Percentiles rank a stretch among this genome's conserved stretches.
Evolutionary conservation across 2,113 vertebrate species (phyloP).

Genomic region (Monopterus albus): DNA sequence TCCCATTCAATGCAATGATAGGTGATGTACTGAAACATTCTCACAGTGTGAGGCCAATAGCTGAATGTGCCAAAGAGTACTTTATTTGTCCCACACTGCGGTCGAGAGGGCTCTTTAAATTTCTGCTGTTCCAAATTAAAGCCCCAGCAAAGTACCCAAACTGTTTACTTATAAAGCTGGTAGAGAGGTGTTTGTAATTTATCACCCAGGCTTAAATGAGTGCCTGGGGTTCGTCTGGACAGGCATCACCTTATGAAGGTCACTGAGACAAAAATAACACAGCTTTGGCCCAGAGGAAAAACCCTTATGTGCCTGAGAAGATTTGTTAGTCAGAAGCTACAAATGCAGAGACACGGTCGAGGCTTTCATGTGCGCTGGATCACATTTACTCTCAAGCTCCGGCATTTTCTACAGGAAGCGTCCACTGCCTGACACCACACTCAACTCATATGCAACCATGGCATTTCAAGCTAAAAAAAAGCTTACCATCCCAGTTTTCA

Average conservation of each 20-base stretch:
- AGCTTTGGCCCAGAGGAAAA: conserved; percentile 33
- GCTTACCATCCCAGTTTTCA: conserved; percentile 46
- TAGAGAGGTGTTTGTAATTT: conserved; percentile 63
- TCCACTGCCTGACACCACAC: conserved; percentile 58
- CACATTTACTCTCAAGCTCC: conserved; percentile 42
- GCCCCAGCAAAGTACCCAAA: conserved; percentile 44
- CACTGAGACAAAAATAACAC: conserved; percentile 59
- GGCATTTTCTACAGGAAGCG: conserved; percentile 41
- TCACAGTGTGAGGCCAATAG: conserved; percentile 42
- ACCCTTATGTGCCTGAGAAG: conserved; percentile 27
- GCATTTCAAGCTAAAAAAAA: conserved; percentile 45
- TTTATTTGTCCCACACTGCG: conserved; percentile 25
- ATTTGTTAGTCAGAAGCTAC: conserved; percentile 54
- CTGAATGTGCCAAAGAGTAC: conserved; percentile 34
- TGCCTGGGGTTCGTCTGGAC: conserved; percentile 55
- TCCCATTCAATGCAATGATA: conserved; percentile 23
- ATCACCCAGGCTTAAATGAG: conserved; percentile 66
- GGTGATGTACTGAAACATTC: conserved; percentile 30
- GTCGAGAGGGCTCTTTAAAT: conserved; percentile 25
- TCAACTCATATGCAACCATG: conserved; percentile 16
- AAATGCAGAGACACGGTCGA: conserved; percentile 24
- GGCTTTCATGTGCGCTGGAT: conserved; percentile 44
- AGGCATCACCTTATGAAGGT: conserved; percentile 61
- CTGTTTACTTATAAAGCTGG: conserved; percentile 58
- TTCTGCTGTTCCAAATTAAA: conserved; percentile 58